Conservation (phyloP, 2,113 vertebrate genomes). For the Cottus gobio region DNA sequence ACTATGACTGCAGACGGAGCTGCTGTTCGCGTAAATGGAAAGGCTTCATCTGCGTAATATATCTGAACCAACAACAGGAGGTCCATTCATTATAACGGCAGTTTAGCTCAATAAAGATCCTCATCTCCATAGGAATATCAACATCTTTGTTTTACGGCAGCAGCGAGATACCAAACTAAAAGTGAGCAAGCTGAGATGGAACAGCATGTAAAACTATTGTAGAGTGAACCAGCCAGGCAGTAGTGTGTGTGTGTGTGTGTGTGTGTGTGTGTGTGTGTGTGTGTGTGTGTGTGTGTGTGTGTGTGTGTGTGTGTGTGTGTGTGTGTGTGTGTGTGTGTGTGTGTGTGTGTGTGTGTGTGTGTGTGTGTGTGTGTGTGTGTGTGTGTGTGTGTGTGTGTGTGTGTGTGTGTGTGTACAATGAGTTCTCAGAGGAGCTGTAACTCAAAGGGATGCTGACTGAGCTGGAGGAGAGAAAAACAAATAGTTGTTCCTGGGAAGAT, state of each 20-base stretch:
- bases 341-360: constrained; percentile 23
- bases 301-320: constrained; percentile 16
- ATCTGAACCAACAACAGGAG: constrained; percentile 12
- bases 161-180: constrained; percentile 6
- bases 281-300: constrained; percentile 17
- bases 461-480: constrained; percentile 65
- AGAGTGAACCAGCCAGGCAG: constrained; percentile 62
- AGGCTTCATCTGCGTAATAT: not conserved
- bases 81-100: constrained; percentile 6
- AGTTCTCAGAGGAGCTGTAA: constrained; percentile 68
- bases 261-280: constrained; percentile 18
- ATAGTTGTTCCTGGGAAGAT: constrained; percentile 71
- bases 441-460: constrained; percentile 70
- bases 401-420: constrained; percentile 34
- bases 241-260: constrained; percentile 56
- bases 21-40: not conserved
- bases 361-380: constrained; percentile 15
- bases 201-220: constrained; percentile 65
- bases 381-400: constrained; percentile 19
- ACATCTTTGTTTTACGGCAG: constrained; percentile 44
- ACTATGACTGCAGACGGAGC: not conserved
- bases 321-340: constrained; percentile 40
- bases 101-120: constrained; percentile 14
- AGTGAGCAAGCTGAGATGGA: constrained; percentile 58
- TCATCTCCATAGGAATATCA: constrained; percentile 19